These are phyloP conservation scores for Apostichopus parvimensis DNA, from an alignment of 35 echinoderm and acorn worm species.

Conservation along the genomic window DNA sequence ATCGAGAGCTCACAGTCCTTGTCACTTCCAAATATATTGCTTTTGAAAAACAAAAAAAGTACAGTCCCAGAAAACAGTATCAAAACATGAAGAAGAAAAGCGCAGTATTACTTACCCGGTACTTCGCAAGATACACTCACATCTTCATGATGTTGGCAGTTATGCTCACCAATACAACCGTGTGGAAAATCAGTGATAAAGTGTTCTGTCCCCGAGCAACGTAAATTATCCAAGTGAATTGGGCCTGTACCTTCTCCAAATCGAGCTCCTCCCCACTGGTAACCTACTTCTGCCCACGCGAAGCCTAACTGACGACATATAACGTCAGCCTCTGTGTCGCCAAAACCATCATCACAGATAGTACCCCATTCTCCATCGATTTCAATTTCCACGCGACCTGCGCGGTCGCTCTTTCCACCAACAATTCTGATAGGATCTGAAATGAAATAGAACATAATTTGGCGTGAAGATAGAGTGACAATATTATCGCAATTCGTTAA, in stretches of 20 bases:
- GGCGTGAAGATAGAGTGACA: no score
- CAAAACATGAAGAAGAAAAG: no score
- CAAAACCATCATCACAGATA: constrained; percentile 66
- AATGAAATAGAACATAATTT: neutral
- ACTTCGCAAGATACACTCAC: constrained; percentile 35
- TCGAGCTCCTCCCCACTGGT: neutral
- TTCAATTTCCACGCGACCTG: constrained; percentile 53
- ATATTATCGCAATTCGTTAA: no score
- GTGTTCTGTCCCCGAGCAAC: constrained; percentile 30
- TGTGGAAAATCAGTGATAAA: constrained; percentile 47
- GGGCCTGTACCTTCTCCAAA: constrained; percentile 50
- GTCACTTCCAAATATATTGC: no score
- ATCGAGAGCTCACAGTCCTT: no score
- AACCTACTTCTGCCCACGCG: constrained; percentile 20
- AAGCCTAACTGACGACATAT: constrained; percentile 61
- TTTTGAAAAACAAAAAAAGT: no score
- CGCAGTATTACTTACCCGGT: neutral
- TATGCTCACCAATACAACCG: constrained; percentile 53
- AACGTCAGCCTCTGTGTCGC: constrained; percentile 49
- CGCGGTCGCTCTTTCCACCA: constrained; percentile 35
- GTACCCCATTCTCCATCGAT: constrained; percentile 58
- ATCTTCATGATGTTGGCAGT: constrained; percentile 57
- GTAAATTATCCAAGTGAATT: constrained; percentile 47
- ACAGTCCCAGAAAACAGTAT: no score
- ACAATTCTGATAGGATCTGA: constrained; percentile 35